phyloP scores from a whole-genome alignment of 2,888 invertebrate species.

The Dicyrtomina minuta region DNA sequence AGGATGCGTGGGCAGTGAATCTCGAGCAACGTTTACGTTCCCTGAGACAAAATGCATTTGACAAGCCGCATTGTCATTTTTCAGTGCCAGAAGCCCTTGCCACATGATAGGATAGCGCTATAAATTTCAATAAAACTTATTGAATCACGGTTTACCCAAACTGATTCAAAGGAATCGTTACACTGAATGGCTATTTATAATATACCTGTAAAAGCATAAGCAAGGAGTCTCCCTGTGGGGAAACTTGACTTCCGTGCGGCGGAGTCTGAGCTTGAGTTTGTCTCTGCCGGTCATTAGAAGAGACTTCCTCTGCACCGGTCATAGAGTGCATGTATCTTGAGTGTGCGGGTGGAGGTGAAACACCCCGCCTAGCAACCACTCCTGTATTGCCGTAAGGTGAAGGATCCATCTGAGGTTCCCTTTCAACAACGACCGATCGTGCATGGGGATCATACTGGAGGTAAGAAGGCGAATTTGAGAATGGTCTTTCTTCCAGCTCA shows the following conservation, averaged over 20 bases:
- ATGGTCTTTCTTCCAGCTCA: conserved; percentile 41
- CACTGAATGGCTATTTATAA: background rate
- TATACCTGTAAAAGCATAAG: conserved; percentile 71
- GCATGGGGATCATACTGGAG: conserved; percentile 23
- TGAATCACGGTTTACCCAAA: background rate
- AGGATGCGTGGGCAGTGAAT: conserved; percentile 80
- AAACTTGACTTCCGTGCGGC: conserved; percentile 75
- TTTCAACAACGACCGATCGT: conserved; percentile 41
- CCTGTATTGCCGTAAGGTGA: conserved; percentile 39
- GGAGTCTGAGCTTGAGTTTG: conserved; percentile 60
- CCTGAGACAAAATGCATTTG: conserved; percentile 99
- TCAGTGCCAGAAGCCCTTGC: conserved; percentile 91
- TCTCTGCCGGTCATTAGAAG: conserved; percentile 49
- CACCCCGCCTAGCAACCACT: conserved; percentile 46
- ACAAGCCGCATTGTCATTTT: conserved; percentile 95
- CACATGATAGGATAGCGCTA: conserved; percentile 96
- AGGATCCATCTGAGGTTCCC: conserved; percentile 35
- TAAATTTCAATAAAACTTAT: conserved; percentile 54
- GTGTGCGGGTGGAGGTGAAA: conserved; percentile 55
- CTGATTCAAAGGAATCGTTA: conserved; percentile 63
- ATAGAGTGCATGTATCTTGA: conserved; percentile 54
- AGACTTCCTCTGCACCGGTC: conserved; percentile 61
- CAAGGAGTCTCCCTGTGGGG: conserved; percentile 79
- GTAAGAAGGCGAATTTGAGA: conserved; percentile 32
- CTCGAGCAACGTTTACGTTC: conserved; percentile 82